Conservation (phyloP, 2,888 invertebrate species). For the Ypsolopha sequella region DNA sequence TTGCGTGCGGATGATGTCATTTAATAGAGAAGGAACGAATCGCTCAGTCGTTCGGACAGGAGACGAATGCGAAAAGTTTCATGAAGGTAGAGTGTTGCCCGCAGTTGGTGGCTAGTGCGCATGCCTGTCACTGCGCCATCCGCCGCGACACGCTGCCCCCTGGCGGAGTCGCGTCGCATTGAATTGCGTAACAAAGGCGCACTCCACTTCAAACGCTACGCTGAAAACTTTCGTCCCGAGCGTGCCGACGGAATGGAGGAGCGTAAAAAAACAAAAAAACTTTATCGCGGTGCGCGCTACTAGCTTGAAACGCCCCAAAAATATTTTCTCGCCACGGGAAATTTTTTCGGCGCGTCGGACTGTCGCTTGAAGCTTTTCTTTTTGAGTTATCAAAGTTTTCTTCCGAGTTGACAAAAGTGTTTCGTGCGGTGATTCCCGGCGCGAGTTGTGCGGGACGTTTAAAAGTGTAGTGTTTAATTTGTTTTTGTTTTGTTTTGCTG, state of each 20-base stretch:
- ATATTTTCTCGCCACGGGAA: background rate
- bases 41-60: conserved; percentile 14
- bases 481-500: conserved; percentile 57
- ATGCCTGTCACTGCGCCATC: conserved; percentile 69
- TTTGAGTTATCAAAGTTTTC: conserved; percentile 36
- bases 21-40: background rate
- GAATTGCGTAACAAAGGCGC: conserved; percentile 67
- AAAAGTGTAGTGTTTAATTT: conserved; percentile 44
- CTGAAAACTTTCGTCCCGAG: conserved; percentile 57
- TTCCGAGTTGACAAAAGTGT: background rate
- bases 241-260: conserved; percentile 48
- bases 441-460: conserved; percentile 11
- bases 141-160: conserved; percentile 58
- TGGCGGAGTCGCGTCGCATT: conserved; percentile 61
- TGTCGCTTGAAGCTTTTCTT: conserved; percentile 19
- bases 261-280: conserved; percentile 48
- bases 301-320: conserved; percentile 1
- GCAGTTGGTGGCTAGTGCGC: conserved; percentile 38
- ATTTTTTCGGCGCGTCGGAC: background rate
- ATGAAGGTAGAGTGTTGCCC: conserved; percentile 19
- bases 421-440: conserved; percentile 1
- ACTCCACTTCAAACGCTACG: conserved; percentile 55
- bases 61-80: conserved; percentile 30
- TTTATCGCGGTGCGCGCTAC: conserved; percentile 50
- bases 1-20: background rate